These are phyloP conservation scores for Pardosa pseudoannulata DNA, from an alignment of 2,888 invertebrate species.

Conservation along the genomic window DNA sequence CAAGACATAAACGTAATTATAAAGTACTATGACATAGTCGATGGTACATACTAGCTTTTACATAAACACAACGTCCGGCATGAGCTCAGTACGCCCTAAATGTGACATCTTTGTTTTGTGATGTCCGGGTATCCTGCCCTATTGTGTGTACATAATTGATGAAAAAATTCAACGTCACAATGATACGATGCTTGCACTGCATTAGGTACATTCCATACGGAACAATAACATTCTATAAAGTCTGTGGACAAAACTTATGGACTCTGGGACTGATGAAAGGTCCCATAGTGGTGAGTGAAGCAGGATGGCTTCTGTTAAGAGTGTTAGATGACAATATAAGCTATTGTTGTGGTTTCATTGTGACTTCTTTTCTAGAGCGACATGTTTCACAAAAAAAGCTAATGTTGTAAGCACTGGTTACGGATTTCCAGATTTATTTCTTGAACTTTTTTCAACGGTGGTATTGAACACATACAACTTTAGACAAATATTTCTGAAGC, in stretches of 20 bases:
- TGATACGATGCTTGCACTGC: background rate
- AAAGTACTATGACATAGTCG: background rate
- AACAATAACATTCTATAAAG: background rate
- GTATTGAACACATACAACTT: background rate
- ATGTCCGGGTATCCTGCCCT: conserved; percentile 32
- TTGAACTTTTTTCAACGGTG: background rate
- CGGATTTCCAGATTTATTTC: background rate
- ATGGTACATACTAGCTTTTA: background rate
- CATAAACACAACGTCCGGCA: conserved; percentile 24
- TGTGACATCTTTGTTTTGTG: conserved; percentile 32
- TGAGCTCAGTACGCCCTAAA: conserved; percentile 10
- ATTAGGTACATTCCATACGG: conserved; percentile 2
- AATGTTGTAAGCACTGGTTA: background rate
- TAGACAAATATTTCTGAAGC: background rate
- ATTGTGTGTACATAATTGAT: conserved; percentile 18
- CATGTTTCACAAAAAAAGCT: background rate
- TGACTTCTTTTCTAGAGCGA: background rate
- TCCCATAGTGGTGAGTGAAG: background rate
- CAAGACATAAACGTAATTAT: background rate
- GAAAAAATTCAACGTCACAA: background rate
- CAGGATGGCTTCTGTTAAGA: background rate
- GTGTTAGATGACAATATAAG: background rate
- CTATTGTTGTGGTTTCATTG: conserved; percentile 1
- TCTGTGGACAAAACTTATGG: background rate
- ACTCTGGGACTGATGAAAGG: background rate